Base-by-base conservation (phyloP, 1,140 invertebrate species). In the Manduca sexta region DNA sequence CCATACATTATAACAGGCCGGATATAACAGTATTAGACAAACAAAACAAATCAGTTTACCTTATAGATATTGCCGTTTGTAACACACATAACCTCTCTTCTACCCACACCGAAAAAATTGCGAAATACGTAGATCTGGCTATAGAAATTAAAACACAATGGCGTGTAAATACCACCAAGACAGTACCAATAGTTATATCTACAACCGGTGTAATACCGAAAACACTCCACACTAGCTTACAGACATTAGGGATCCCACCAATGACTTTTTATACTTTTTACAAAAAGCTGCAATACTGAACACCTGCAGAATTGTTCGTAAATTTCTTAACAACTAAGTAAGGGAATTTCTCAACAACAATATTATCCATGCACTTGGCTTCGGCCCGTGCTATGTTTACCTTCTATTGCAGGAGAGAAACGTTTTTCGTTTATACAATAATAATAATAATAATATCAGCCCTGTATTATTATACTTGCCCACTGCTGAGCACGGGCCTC, bases 181-280 rank as follows among this genome's bases (percentile, higher is more conserved):
- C 34, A 30, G 41, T 60, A 8, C 48, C 56, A n/a, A 60, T 64
- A 31, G 17, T 60, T 13, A 30, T 59, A 4, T 64, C 60, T 15
- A 18, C 56, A 0, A 59, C 56, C 15, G 53, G 50, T 12, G 42
- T 60, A 6, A 49, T 64, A 45, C 56, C 48, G 0, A 41, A 30
- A 33, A 35, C 50, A n/a, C 16, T 57, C 35, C 50, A 56, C 3
- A 8, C 11, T 14, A 56, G 50, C 6, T 15, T 64, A 3, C 14
- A 52, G 1, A 49, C 17, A 0, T 13, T 64, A 18, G 29, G 49
- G 11, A 44, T 60, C 8, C 50, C 45, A 14, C 33, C 10, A 17
- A 15, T 43, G 7, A 54, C 45, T 13, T 54, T 35, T 8, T n/a
- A n/a, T n/a, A 43, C 29, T 2, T 16, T 41, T 2, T 8, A 5